phyloP scores from a whole-genome alignment of 1,140 invertebrate genomes.

The Drosophila lacertosa region DNA sequence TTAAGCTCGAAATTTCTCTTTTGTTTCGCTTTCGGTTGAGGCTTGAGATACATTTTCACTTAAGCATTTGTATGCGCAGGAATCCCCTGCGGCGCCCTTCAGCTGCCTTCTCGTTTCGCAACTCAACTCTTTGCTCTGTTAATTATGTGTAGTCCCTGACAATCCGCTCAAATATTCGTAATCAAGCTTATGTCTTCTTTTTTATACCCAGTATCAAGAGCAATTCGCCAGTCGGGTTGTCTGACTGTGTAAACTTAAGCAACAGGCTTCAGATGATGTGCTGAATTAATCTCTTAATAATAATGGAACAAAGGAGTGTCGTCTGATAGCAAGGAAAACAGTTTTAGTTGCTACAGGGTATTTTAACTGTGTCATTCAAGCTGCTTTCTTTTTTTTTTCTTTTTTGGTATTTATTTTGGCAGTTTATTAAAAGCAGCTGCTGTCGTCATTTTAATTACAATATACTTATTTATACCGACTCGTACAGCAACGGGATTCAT shows the following conservation, averaged over 20 bases:
- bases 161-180: conserved; percentile 29
- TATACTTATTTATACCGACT: conserved; percentile 46
- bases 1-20: conserved; percentile 20
- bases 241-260: no score
- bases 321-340: no score
- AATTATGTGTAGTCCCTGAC: conserved; percentile 30
- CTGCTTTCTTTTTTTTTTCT: conserved; percentile 38
- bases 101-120: conserved; percentile 7
- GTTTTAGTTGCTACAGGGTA: no score
- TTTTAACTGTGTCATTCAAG: conserved; percentile 13
- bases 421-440: conserved; percentile 74
- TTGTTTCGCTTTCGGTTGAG: conserved; percentile 19
- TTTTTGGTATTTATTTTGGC: conserved; percentile 62
- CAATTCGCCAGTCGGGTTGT: neutral
- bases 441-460: conserved; percentile 79
- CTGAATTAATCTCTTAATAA: no score
- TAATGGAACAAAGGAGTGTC: no score
- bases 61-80: conserved; percentile 15
- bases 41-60: conserved; percentile 21
- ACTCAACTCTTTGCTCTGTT: conserved; percentile 24
- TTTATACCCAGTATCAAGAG: neutral
- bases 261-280: no score
- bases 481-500: conserved; percentile 9
- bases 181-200: conserved; percentile 23
- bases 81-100: conserved; percentile 10